Conservation (phyloP, 1,140 invertebrate genomes). For the Drosophila tsacasi region DNA sequence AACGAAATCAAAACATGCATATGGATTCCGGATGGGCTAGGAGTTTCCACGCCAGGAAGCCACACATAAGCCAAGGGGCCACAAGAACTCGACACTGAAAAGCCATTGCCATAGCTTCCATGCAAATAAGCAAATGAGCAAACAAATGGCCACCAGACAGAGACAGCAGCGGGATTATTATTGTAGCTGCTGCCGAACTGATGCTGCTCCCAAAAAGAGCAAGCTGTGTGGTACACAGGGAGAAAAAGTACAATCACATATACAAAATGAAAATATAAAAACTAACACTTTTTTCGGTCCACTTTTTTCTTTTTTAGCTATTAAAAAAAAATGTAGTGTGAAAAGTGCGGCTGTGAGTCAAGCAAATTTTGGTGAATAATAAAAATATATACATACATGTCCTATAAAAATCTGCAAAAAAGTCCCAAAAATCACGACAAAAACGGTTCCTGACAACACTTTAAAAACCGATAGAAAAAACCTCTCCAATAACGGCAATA, state of each 20-base stretch:
- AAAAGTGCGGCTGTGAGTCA: neutral
- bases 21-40: conserved; percentile 60
- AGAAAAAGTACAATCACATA: neutral
- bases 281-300: neutral
- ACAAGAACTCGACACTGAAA: conserved; percentile 39
- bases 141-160: conserved; percentile 36
- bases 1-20: conserved; percentile 79
- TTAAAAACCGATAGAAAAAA: neutral
- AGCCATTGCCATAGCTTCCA: conserved; percentile 40
- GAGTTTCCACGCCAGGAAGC: conserved; percentile 37
- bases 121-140: conserved; percentile 71
- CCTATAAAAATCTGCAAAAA: neutral
- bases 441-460: neutral
- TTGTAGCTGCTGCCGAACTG: conserved; percentile 53
- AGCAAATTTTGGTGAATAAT: neutral
- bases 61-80: conserved; percentile 30
- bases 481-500: neutral
- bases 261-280: neutral
- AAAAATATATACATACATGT: neutral
- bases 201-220: conserved; percentile 44
- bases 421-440: neutral
- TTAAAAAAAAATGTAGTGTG: neutral
- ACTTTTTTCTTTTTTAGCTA: accelerated
- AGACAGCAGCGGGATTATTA: conserved; percentile 59
- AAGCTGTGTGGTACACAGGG: conserved; percentile 9